Base-by-base conservation (phyloP, 2,888 invertebrate species). In the Nomada ferruginata region DNA sequence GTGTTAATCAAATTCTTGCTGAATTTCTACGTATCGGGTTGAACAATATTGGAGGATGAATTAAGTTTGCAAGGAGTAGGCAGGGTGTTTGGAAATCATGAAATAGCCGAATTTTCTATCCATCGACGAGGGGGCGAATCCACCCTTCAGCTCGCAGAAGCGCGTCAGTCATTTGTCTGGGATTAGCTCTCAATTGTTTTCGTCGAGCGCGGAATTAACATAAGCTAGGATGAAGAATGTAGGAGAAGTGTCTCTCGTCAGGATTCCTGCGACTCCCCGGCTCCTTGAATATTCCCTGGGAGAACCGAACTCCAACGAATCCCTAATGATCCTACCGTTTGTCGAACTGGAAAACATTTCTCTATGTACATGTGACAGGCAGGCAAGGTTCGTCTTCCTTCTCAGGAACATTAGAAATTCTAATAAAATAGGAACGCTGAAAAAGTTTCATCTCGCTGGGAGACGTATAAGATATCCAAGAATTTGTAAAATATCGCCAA, bases 211-310 rank as follows among this genome's bases (percentile, higher is more conserved):
- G 90, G 91, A 92, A 93, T 93, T 93, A 93, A 93, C 93, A 93
- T 93, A 93, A 93, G 93, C 93, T 93, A 84, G 93, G 93, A 93
- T 93, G 92, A 93, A 93, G 91, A 92, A 93, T 92, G 93, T 91
- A 89, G 87, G 86, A 90, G 89, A 90, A 89, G 85, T 85, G 88
- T 87, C 87, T 83, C 88, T 88, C 86, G 78, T 83, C 88, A 79
- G 86, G 79, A 84, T 88, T 87, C 85, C 84, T 84, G 47, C 79
- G 83, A 82, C 69, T 80, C 82, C 73, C 72, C 60, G 84, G 52
- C 85, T 88, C 84, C 90, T 91, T 90, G 89, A 91, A 91, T 91
- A 91, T 92, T 92, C 91, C 79, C 83, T 69, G 83, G 87, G 76
- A 20, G 20, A 82, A 80, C 84, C 83, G 71, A 85, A 85, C 76